These are phyloP conservation scores for Podiceps cristatus DNA, from an alignment of 2,113 vertebrate genomes.

Conservation along the genomic window DNA sequence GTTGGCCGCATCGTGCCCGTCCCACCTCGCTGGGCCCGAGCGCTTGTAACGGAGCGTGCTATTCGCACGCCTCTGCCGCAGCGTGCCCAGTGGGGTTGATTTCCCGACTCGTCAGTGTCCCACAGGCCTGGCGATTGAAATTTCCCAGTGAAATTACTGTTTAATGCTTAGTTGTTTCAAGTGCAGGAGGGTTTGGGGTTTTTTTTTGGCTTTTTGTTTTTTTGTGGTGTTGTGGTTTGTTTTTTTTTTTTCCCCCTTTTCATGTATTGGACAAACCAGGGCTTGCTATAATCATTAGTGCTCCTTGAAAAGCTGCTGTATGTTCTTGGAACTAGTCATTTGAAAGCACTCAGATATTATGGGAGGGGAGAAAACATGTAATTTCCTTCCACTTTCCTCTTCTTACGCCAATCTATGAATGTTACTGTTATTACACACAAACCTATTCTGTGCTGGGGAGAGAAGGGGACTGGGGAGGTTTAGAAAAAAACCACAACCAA, in stretches of 20 bases:
- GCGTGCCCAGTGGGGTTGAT: not conserved
- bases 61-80: not conserved
- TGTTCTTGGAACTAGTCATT: constrained; percentile 66
- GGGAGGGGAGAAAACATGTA: constrained; percentile 68
- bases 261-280: constrained; percentile 13
- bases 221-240: no score
- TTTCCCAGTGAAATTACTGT: constrained; percentile 42
- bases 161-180: constrained; percentile 38
- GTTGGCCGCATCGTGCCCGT: not conserved
- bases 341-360: constrained; percentile 73
- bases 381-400: constrained; percentile 72
- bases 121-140: not conserved
- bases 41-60: fast-evolving
- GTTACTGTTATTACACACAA: constrained; percentile 54
- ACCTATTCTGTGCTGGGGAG: constrained; percentile 32
- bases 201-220: no score
- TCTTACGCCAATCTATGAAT: constrained; percentile 19
- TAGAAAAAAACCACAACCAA: not conserved
- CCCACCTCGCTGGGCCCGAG: not conserved
- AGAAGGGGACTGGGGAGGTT: not conserved
- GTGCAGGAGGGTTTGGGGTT: not conserved
- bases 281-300: constrained; percentile 51
- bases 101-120: not conserved
- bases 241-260: not conserved
- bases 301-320: constrained; percentile 67